Evolutionary conservation across 2,888 invertebrate species (phyloP).

Genomic region (Polietes domitor): DNA sequence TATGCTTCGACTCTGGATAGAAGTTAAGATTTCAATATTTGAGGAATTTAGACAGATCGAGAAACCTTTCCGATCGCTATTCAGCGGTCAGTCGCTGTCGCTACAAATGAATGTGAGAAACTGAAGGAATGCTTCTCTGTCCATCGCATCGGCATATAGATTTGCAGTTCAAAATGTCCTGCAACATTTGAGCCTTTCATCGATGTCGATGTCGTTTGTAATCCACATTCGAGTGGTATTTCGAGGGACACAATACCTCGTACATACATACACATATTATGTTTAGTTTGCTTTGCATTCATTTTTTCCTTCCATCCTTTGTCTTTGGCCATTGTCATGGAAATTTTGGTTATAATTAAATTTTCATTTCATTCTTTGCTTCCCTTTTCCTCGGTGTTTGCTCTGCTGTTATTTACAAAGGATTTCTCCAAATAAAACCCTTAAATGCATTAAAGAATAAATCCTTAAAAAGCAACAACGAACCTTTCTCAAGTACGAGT

Average conservation of each 20-base stretch:
- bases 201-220: not conserved
- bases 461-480: constrained; percentile 22
- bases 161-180: not conserved
- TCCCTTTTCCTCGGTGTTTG: constrained; percentile 26
- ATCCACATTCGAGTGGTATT: not conserved
- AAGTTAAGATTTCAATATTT: too few relatives aligned
- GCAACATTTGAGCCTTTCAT: not conserved
- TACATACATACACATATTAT: not conserved
- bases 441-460: constrained; percentile 50
- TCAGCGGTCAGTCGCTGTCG: too few relatives aligned
- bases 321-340: constrained; percentile 48
- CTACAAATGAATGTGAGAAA: too few relatives aligned
- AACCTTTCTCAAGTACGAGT: not conserved
- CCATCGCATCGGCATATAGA: too few relatives aligned
- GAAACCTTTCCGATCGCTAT: too few relatives aligned
- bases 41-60: too few relatives aligned
- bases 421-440: constrained; percentile 33
- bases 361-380: constrained; percentile 33
- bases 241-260: not conserved
- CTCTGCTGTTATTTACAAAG: constrained; percentile 52
- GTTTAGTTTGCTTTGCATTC: not conserved
- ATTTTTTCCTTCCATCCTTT: constrained; percentile 42
- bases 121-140: too few relatives aligned
- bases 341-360: constrained; percentile 48
- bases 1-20: too few relatives aligned